These are phyloP conservation scores for Actinia tenebrosa DNA, from an alignment of 64 coral and sea anemone species.

Conservation along the genomic window DNA sequence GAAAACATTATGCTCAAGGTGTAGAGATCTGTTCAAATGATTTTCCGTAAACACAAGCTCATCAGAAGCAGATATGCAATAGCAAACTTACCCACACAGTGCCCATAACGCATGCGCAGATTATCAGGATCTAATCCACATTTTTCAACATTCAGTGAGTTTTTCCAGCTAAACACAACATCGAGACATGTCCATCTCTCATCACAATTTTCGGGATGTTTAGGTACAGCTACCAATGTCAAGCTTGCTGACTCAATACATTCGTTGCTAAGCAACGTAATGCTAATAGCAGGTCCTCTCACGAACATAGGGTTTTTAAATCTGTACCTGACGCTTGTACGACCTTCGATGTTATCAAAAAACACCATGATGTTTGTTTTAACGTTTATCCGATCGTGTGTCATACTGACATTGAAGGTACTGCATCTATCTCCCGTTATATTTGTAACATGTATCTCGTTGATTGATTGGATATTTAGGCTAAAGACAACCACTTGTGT, in stretches of 20 bases:
- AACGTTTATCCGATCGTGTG: too few relatives aligned
- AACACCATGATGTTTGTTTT: too few relatives aligned
- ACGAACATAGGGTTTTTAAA: neutral
- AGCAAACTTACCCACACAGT: conserved; percentile 1
- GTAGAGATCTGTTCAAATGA: too few relatives aligned
- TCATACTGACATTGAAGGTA: neutral
- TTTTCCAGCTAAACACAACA: neutral
- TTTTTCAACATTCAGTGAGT: neutral
- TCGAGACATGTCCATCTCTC: neutral
- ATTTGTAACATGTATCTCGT: neutral
- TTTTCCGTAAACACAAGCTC: too few relatives aligned
- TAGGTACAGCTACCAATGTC: neutral
- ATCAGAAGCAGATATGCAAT: neutral
- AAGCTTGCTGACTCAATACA: neutral
- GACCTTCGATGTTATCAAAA: neutral
- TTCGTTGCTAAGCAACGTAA: neutral
- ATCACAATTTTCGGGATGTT: neutral
- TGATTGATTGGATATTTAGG: neutral
- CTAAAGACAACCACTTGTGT: neutral
- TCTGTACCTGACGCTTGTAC: neutral
- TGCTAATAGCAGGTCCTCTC: neutral
- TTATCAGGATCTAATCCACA: conserved; percentile 5
- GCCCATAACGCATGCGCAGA: conserved; percentile 2
- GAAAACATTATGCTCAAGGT: too few relatives aligned
- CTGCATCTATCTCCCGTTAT: neutral